These are phyloP conservation scores for Ecliptopera silaceata DNA, from an alignment of 2,888 invertebrate species.

Conservation along the genomic window DNA sequence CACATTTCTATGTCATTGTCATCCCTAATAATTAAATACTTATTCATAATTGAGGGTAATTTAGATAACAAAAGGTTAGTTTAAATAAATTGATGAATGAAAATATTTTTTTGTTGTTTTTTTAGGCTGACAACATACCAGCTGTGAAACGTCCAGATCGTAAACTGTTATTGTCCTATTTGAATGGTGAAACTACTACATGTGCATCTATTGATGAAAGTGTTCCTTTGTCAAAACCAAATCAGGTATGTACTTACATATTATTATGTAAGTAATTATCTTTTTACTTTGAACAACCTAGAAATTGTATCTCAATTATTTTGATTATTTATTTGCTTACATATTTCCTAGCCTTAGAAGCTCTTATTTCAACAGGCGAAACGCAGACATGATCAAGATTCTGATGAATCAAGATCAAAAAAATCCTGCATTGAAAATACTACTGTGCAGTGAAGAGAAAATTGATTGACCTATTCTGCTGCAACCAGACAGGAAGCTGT, in stretches of 20 bases:
- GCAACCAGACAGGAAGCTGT: too few species aligned
- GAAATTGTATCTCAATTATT: too few species aligned
- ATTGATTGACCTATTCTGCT: too few species aligned
- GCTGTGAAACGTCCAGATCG: slow-evolving; percentile 98
- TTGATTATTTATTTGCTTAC: too few species aligned
- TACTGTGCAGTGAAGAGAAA: slow-evolving; percentile 86
- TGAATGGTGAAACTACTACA: slow-evolving; percentile 96
- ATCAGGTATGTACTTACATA: slow-evolving; percentile 90
- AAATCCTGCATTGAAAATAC: slow-evolving; percentile 97
- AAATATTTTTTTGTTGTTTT: too few species aligned
- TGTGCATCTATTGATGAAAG: slow-evolving; percentile 98
- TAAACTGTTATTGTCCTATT: slow-evolving; percentile 96
- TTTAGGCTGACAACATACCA: slow-evolving; percentile 94
- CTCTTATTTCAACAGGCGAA: slow-evolving; percentile 82
- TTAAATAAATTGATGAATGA: too few species aligned
- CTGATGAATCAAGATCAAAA: slow-evolving; percentile 89
- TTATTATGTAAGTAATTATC: too few species aligned
- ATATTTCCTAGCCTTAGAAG: background rate
- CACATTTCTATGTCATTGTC: too few species aligned
- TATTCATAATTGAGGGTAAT: too few species aligned
- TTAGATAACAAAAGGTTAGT: too few species aligned
- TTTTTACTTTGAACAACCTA: too few species aligned
- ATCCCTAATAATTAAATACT: too few species aligned
- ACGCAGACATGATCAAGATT: slow-evolving; percentile 91
- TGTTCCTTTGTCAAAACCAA: slow-evolving; percentile 97